phyloP scores from a whole-genome alignment of 2,113 vertebrate species.

The Cardinalis cardinalis region DNA sequence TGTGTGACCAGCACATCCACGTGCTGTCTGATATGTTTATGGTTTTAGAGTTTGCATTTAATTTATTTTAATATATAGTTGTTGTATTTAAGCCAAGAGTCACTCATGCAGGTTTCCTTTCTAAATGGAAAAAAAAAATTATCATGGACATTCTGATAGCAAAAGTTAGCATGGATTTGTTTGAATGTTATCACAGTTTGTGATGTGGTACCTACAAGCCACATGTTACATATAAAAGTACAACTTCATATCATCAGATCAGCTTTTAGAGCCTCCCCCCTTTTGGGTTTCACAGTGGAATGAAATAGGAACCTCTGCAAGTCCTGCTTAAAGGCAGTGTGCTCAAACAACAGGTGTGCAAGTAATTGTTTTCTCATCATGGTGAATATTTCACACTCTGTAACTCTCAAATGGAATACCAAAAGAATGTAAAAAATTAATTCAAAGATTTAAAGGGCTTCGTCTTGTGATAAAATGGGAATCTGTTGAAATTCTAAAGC shows the following conservation, averaged over 20 bases:
- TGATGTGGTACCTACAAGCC: not conserved
- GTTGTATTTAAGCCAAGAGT: not conserved
- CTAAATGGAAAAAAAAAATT: not conserved
- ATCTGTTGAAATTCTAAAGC: constrained; percentile 36
- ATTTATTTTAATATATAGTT: not conserved
- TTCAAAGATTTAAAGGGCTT: constrained; percentile 54
- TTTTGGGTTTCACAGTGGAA: constrained; percentile 5
- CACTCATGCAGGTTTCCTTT: not conserved
- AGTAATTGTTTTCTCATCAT: constrained; percentile 68
- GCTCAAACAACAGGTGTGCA: constrained; percentile 62
- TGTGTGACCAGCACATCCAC: not conserved
- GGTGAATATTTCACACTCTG: constrained; percentile 68
- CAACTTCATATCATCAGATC: not conserved
- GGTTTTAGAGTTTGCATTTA: not conserved
- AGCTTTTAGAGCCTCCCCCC: not conserved
- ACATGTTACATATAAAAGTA: not conserved
- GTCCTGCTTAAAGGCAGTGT: not conserved
- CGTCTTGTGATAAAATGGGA: not conserved
- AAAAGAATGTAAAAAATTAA: constrained; percentile 68
- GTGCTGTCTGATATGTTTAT: not conserved
- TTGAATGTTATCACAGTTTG: not conserved
- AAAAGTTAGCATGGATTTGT: not conserved
- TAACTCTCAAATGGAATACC: constrained; percentile 69
- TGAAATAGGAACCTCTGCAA: constrained; percentile 9
- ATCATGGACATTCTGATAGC: not conserved